These are phyloP conservation scores for Drosophila anomalata DNA, from an alignment of 2,888 invertebrate species.

Conservation along the genomic window DNA sequence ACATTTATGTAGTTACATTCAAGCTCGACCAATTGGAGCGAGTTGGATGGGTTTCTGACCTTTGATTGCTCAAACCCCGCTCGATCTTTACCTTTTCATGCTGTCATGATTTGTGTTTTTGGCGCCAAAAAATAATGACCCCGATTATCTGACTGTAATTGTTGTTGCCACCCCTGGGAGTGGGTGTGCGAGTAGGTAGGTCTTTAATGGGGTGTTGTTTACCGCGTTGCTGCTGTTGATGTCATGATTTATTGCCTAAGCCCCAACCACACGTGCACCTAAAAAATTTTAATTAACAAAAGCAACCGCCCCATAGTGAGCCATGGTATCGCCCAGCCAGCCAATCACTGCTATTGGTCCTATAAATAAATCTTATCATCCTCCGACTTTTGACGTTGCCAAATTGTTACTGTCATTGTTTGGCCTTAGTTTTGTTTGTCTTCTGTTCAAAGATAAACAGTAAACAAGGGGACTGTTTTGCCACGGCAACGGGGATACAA, in stretches of 20 bases:
- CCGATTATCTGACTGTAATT: slow-evolving; percentile 51
- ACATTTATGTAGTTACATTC: background rate
- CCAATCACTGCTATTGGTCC: slow-evolving; percentile 49
- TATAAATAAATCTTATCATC: slow-evolving; percentile 67
- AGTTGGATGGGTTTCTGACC: slow-evolving; percentile 42
- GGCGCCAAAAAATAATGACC: slow-evolving; percentile 54
- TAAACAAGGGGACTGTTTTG: slow-evolving; percentile 37
- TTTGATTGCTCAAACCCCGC: slow-evolving; percentile 34
- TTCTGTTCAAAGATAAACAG: slow-evolving; percentile 67
- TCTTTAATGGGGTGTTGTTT: slow-evolving; percentile 9
- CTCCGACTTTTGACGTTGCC: slow-evolving; percentile 55
- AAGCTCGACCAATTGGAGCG: slow-evolving; percentile 2
- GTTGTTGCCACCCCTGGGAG: slow-evolving; percentile 19
- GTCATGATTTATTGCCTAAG: slow-evolving; percentile 69
- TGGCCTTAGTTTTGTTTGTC: slow-evolving; percentile 67
- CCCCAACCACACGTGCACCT: slow-evolving; percentile 54
- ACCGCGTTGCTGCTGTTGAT: slow-evolving; percentile 54
- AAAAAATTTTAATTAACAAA: slow-evolving; percentile 72
- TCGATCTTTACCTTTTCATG: slow-evolving; percentile 34
- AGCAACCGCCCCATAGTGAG: slow-evolving; percentile 39
- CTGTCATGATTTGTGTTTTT: slow-evolving; percentile 60
- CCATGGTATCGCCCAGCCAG: slow-evolving; percentile 11
- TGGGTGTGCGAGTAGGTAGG: slow-evolving; percentile 12
- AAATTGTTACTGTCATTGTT: slow-evolving; percentile 50
- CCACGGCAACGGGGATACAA: slow-evolving; percentile 11